Conservation (phyloP, 2,797 vertebrate species). For the Dallia pectoralis region DNA sequence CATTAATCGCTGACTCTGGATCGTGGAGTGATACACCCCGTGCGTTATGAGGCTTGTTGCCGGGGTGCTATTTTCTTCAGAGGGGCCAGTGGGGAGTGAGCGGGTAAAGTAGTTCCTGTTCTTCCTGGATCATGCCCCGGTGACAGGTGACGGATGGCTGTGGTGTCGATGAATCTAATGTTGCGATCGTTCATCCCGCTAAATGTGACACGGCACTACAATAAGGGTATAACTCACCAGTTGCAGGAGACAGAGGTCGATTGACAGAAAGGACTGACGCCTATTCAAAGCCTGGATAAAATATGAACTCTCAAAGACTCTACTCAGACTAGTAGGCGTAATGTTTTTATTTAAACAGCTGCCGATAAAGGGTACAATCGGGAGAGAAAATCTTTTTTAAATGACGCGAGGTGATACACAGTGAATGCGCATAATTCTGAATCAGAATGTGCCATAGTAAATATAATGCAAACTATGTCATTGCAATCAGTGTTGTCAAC, state of each 20-base stretch:
- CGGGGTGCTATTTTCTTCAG: conserved; percentile 17
- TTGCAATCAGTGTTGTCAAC: not conserved
- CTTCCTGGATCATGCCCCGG: conserved; percentile 20
- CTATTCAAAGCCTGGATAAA: conserved; percentile 25
- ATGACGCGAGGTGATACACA: too few species aligned
- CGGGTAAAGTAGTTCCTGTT: conserved; percentile 30
- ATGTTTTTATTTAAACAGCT: not conserved
- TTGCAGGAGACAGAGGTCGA: conserved; percentile 35
- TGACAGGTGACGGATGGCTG: conserved; percentile 68
- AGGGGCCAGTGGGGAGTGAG: conserved; percentile 11
- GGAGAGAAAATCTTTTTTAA: too few species aligned
- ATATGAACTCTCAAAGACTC: not conserved
- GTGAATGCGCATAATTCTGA: not conserved
- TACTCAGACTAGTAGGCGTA: not conserved
- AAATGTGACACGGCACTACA: conserved; percentile 66
- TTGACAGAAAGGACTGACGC: conserved; percentile 41
- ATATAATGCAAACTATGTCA: not conserved
- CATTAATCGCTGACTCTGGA: conserved; percentile 9
- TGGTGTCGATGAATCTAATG: conserved; percentile 67
- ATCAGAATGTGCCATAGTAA: not conserved
- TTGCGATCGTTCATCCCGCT: conserved; percentile 71
- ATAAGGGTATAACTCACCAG: conserved; percentile 64
- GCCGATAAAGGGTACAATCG: too few species aligned
- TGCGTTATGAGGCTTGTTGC: not conserved
- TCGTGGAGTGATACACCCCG: not conserved